Evolutionary conservation across 2,113 vertebrate genomes (phyloP), one percentile per base, ranked within the genome.

Genomic region (Solea senegalensis): DNA sequence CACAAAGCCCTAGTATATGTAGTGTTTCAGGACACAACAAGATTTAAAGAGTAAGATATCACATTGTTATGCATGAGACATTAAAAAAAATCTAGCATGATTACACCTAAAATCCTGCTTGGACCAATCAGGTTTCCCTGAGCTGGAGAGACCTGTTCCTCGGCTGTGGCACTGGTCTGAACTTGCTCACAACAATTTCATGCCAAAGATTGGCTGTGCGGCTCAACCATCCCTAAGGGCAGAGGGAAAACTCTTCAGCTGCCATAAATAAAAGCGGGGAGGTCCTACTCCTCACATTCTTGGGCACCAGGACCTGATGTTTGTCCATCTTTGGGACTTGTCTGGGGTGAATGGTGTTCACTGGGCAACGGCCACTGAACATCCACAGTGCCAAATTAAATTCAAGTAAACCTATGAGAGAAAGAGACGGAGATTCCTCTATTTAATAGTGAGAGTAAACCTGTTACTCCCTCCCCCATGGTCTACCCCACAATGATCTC

Each of bases 401-500:
- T 58, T 43, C 5, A 50, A 11, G 14, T 14, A 46, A 40, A 66
- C 54, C n/a, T 8, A 12, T 49, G 53, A 57, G 4, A 10, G 12
- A 48, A 9, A 72, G 9, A 55, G 43, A 58, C 21, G 64, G 54
- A 78, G 72, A 72, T 69, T 66, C 74, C 48, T 75, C 80, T 72
- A 61, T 82, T 76, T 68, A 68, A 41, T 3, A 65, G 21, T 34
- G 10, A 56, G 60, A 63, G 76, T 55, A 68, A 81, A 75, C 80
- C 77, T 75, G 72, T 71, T 44, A 65, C 72, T 84, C 75, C 78
- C 80, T 77, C 83, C 76, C 67, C 61, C 65, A 67, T 64, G 45
- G 67, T 78, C 71, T 77, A 48, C 57, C 77, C 79, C 65, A 70
- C 52, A 67, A 85, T 90, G 85, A 89, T 68, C 80, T 90, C 83